Evolutionary conservation across 2,797 vertebrate genomes (phyloP).

Genomic region (Silurus lanzhouensis): DNA sequence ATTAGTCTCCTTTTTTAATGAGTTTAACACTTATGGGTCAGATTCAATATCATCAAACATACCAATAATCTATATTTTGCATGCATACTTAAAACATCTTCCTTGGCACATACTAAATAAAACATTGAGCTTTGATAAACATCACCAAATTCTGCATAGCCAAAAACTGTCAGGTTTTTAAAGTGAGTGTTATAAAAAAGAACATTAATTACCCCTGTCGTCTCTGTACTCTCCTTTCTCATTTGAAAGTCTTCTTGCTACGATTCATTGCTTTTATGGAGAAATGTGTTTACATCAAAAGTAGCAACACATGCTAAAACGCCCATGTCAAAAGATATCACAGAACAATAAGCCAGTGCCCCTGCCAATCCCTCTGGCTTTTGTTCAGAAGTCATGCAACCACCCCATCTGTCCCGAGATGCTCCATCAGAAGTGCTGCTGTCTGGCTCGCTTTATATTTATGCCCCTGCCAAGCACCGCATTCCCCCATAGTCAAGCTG

Average conservation of each 20-base stretch:
- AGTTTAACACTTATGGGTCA: background rate
- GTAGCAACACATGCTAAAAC: slow-evolving; percentile 45
- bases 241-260: slow-evolving; percentile 12
- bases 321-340: slow-evolving; percentile 55
- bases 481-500: slow-evolving; percentile 53
- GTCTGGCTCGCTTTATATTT: slow-evolving; percentile 52
- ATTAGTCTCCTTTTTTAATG: background rate
- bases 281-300: slow-evolving; percentile 50
- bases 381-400: slow-evolving; percentile 57
- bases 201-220: slow-evolving; percentile 16
- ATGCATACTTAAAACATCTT: background rate
- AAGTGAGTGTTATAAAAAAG: slow-evolving; percentile 18
- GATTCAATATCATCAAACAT: background rate
- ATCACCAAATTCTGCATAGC: slow-evolving; percentile 6
- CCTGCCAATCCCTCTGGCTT: slow-evolving; percentile 57
- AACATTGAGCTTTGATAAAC: slow-evolving; percentile 7
- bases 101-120: background rate
- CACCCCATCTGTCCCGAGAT: slow-evolving; percentile 58
- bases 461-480: slow-evolving; percentile 54
- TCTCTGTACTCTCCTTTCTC: slow-evolving; percentile 24
- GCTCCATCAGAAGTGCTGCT: slow-evolving; percentile 53
- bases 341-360: slow-evolving; percentile 54
- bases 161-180: slow-evolving; percentile 10
- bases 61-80: background rate
- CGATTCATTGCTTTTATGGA: slow-evolving; percentile 12